Base-by-base conservation (phyloP, 2,797 vertebrate genomes). In the Tenualosa ilisha region DNA sequence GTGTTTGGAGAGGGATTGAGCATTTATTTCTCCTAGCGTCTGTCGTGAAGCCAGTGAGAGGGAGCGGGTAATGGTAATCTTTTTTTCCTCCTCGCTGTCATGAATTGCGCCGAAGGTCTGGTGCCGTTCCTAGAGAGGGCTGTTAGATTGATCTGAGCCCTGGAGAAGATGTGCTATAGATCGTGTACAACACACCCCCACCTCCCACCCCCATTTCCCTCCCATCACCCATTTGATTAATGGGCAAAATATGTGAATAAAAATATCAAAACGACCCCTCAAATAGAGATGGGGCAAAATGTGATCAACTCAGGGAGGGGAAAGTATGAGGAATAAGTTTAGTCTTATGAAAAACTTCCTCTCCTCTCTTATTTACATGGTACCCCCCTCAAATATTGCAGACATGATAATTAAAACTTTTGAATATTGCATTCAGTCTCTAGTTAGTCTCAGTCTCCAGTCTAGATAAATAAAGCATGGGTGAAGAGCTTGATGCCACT, bases 241-340 rank as follows among this genome's bases (percentile, higher is more conserved):
- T 95, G 95, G 92, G 93, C 91, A 91, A 92, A 95, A 95, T 94
- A 93, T 92, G 94, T 92, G 93, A 94, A 94, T 94, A 94, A 93
- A 94, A 95, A 94, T 92, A 94, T 95, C 92, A 93, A 93, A 94
- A 93, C 92, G 91, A 92, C 91, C 94, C 90, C 87, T 94, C 92
- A 91, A 93, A 94, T 89, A 85, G 81, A 87, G 88, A 88, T 90
- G 89, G 89, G 49, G 24, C 88, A 84, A 83, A 83, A 87, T 72
- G 63, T 82, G 89, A 92, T 91, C 91, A 88, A 92, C 91, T 93
- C 89, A 89, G 89, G 91, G 91, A 93, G 87, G 83, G 91, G 94
- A 93, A 89, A 84, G 89, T 85, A 90, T 88, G 88, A 92, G 89
- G 92, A 91, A 93, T 89, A 86, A 90, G 86, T 86, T 86, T 82